Conservation (phyloP, 2,888 invertebrate species). For the Allolobophora icterica region DNA sequence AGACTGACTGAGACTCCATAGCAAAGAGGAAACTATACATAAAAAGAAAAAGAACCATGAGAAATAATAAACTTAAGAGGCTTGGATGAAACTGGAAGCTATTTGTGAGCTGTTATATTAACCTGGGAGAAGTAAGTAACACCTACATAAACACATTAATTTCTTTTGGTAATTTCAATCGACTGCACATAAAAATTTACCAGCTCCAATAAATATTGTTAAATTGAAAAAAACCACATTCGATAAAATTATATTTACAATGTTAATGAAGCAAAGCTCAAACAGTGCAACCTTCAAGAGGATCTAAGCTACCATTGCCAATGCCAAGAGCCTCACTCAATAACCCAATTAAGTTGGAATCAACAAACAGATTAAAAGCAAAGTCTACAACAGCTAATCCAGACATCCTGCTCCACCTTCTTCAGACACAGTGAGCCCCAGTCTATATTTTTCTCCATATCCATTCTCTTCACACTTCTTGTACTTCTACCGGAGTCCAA, state of each 20-base stretch:
- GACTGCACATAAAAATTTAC: neutral
- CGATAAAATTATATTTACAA: neutral
- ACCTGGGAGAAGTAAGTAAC: neutral
- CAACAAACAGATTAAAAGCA: neutral
- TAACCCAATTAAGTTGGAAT: neutral
- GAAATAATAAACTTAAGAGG: neutral
- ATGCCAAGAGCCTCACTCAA: neutral
- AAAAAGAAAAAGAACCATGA: neutral
- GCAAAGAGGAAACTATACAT: neutral
- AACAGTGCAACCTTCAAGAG: neutral
- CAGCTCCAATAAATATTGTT: neutral
- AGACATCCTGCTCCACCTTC: neutral
- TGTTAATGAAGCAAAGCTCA: constrained; percentile 7
- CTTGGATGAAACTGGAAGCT: neutral
- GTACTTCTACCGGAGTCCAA: neutral
- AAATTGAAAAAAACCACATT: neutral
- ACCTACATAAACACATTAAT: neutral
- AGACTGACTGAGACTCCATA: neutral
- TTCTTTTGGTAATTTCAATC: neutral
- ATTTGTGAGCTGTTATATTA: neutral
- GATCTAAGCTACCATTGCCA: neutral
- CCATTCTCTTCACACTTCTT: neutral
- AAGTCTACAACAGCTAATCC: neutral
- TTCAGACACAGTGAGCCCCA: neutral
- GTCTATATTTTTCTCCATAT: constrained; percentile 2